Evolutionary conservation across 1,140 invertebrate genomes (phyloP).

Genomic region (Drosophila repleta): DNA sequence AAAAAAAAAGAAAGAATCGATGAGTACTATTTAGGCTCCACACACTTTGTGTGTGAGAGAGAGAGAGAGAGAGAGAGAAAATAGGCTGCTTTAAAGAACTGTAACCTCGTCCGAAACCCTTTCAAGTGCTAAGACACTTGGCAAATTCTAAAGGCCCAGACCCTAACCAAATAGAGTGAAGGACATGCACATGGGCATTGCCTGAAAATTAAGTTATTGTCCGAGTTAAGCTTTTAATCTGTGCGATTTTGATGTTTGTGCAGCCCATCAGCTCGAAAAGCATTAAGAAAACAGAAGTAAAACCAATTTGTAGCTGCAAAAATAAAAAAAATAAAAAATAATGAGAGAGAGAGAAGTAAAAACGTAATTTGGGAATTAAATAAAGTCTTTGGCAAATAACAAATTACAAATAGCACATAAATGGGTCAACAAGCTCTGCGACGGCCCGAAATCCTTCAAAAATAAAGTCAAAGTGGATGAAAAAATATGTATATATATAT

Average conservation of each 20-base stretch:
- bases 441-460: slow-evolving; percentile 39
- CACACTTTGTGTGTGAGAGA: background rate
- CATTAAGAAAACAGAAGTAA: background rate
- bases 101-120: background rate
- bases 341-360: too few species aligned
- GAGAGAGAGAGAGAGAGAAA: too few species aligned
- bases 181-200: background rate
- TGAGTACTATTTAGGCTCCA: slow-evolving; percentile 48
- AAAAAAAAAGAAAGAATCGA: slow-evolving; percentile 30
- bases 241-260: background rate
- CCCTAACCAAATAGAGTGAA: background rate
- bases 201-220: background rate
- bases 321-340: too few species aligned
- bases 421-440: slow-evolving; percentile 62
- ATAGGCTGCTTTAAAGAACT: too few species aligned
- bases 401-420: slow-evolving; percentile 45
- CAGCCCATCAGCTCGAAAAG: background rate
- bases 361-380: background rate
- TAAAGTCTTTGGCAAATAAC: slow-evolving; percentile 19
- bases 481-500: background rate
- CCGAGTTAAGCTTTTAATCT: background rate
- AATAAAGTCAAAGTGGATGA: slow-evolving; percentile 24
- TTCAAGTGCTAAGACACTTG: slow-evolving; percentile 26
- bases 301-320: too few species aligned
- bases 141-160: slow-evolving; percentile 7